These are phyloP conservation scores for Aptenodytes patagonicus DNA, from an alignment of 2,113 vertebrate genomes.

Conservation along the genomic window DNA sequence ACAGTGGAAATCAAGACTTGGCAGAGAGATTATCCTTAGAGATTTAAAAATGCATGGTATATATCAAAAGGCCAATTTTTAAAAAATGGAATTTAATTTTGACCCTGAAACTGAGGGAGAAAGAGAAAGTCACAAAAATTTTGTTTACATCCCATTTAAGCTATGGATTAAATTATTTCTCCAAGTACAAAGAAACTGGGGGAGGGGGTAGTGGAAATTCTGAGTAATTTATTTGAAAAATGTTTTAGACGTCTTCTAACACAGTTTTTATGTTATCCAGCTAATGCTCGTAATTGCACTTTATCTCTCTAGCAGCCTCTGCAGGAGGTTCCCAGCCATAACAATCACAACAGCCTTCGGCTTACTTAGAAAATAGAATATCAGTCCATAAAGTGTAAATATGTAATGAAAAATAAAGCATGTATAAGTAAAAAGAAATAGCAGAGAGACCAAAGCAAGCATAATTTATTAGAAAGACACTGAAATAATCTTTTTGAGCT, in stretches of 20 bases:
- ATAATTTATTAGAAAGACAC: conserved; percentile 17
- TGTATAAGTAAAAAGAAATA: neutral
- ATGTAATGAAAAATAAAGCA: neutral
- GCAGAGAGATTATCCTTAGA: neutral
- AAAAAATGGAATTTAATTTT: neutral
- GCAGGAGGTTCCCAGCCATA: neutral
- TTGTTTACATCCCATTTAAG: neutral
- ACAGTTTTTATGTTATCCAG: neutral
- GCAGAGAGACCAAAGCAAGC: neutral
- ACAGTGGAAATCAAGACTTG: neutral
- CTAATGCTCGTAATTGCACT: neutral
- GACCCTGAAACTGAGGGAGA: neutral
- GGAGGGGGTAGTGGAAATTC: neutral
- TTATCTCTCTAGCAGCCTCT: conserved; percentile 26
- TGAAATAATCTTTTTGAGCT: conserved; percentile 12
- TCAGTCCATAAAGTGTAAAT: neutral
- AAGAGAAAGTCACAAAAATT: neutral
- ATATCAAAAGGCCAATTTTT: neutral
- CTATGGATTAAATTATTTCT: neutral
- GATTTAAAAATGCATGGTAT: neutral
- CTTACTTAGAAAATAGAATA: neutral
- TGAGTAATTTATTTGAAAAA: neutral
- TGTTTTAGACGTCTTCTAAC: neutral
- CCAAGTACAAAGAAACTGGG: neutral
- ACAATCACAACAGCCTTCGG: neutral